phyloP scores from a whole-genome alignment of 2,113 vertebrate genomes.

The Fulmarus glacialis region DNA sequence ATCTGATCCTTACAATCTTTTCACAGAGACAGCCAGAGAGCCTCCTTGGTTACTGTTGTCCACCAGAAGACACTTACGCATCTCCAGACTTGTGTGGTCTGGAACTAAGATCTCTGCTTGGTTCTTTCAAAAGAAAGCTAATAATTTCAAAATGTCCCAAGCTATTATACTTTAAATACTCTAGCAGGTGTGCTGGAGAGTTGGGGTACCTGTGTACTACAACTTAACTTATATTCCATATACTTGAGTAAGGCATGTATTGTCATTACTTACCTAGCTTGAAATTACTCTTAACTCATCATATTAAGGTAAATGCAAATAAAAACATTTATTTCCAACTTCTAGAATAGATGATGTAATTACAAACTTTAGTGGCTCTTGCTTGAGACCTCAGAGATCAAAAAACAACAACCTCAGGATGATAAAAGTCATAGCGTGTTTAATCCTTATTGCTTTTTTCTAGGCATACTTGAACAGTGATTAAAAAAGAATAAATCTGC shows the following conservation, averaged over 20 bases:
- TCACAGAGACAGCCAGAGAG: neutral
- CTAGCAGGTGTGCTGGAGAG: neutral
- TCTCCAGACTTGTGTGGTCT: neutral
- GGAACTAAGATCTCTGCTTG: neutral
- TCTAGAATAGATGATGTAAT: neutral
- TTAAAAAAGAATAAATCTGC: neutral
- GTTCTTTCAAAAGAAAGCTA: neutral
- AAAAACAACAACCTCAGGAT: neutral
- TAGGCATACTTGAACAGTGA: neutral
- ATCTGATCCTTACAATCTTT: neutral
- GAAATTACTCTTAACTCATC: neutral
- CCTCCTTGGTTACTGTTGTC: neutral
- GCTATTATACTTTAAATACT: neutral
- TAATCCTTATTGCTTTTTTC: neutral
- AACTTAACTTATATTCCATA: neutral
- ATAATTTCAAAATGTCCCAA: neutral
- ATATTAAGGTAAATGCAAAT: neutral
- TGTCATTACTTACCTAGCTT: neutral
- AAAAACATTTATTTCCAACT: neutral
- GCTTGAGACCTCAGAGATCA: neutral
- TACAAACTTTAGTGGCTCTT: neutral
- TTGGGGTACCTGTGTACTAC: neutral
- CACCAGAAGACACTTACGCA: neutral
- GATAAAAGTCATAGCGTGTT: neutral
- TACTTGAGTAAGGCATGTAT: neutral